Evolutionary conservation across 2,797 vertebrate species (phyloP), one percentile per base, ranked within the genome.

Genomic region (Propithecus deckenii): DNA sequence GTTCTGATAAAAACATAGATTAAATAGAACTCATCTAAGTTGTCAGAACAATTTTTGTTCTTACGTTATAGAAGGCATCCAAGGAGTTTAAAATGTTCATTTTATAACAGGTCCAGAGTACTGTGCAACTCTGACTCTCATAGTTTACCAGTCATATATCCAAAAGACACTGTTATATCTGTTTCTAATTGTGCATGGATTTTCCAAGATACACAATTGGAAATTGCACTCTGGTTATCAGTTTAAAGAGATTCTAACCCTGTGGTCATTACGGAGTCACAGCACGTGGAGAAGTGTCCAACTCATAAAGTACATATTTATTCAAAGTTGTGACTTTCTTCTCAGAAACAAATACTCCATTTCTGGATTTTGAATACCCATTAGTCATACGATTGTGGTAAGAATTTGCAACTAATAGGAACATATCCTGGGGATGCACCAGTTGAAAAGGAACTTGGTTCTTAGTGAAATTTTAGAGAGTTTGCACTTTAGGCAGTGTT

Each of bases 261-360:
- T 48, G 48, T 74, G 28, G 11, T 88, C 38, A 43, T 32, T 63
- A 71, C 15, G 10, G 46, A 14, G 8, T 80, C 86, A 63, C 55
- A 38, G 69, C 61, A 76, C 46, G 13, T 75, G 61, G 20, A 13
- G 4, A 92, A 43, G 12, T 50, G 25, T 80, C 52, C 46, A 84
- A 81, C 22, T 13, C 9, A 5, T 59, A 55, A 38, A 76, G 17
- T 86, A 80, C 38, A 22, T 55, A 17, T 93, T 72, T 72, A n/a
- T 92, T 59, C 41, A 76, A 92, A 94, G 71, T 87, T 89, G 23
- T 38, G 43, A 86, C 38, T 43, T 46, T 95, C n/a, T 75, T 55
- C n/a, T 46, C 41, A 84, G 59, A 48, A 25, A 65, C 41, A 59
- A 78, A 38, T 38, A 32, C 57, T 88, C 6, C 22, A 92, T 18